Base-by-base conservation (phyloP, 1,140 invertebrate species). In the Dendroctonus valens region DNA sequence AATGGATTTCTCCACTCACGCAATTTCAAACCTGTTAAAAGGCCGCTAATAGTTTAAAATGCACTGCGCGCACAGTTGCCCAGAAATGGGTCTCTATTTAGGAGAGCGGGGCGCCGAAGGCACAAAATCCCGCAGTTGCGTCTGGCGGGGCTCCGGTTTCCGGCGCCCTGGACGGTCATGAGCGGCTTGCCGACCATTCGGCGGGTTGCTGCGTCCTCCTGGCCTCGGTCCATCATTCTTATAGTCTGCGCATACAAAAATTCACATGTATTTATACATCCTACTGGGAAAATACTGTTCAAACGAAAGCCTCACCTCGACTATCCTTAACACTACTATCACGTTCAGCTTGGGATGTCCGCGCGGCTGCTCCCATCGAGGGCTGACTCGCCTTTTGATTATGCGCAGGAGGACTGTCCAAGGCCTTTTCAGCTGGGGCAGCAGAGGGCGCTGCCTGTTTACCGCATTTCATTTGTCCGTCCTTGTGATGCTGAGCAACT, bases 401-500 rank as follows among this genome's bases (percentile, higher is more conserved):
- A 7, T 37, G 37, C 7, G 26, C 41, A 11, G 14, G 9, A 5
- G 6, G 7, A 4, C 8, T 42, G 40, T 9, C 38, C 15, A 15
- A 39, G 14, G n/a, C 14, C 59, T 62, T 59, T 59, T 65, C 67
- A 52, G 54, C 61, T 12, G 15, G 50, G 40, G 58, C 38, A 14
- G 48, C 7, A 9, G 46, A 7, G 9, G n/a, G 7, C n/a, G 50
- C 26, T 12, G 53, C 12, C 37, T 67, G 65, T 75, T 82, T 82
- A 79, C 76, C 81, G 76, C 80, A 82, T 79, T 81, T 81, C 26
- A 63, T 59, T 78, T 79, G 80, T 72, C 78, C 74, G 71, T 87
- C 85, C 71, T 86, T 86, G 77, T 86, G 85, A 75, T 89, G 87
- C 74, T 90, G 89, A 69, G 90, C 90, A 77, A 92, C 90, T 83